Conservation (phyloP, 2,797 vertebrate genomes). For the Scolopax bukidnonensis region DNA sequence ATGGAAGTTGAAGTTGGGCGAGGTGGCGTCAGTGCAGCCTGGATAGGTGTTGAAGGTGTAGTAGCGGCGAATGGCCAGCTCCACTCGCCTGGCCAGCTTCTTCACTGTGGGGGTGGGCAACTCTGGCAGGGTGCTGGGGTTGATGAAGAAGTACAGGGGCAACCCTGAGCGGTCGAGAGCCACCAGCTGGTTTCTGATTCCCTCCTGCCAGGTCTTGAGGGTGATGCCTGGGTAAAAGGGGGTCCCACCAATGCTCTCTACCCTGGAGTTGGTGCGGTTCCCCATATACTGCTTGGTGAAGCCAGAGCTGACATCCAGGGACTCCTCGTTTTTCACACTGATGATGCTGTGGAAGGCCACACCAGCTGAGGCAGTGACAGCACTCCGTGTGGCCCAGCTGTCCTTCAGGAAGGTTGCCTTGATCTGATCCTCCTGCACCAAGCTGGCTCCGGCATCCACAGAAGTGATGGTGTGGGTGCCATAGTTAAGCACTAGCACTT, state of each 20-base stretch:
- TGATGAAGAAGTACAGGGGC: conserved; percentile 85
- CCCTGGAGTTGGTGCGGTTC: conserved; percentile 85
- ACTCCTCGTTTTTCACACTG: conserved; percentile 61
- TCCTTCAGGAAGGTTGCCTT: conserved; percentile 80
- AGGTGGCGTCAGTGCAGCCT: conserved; percentile 81
- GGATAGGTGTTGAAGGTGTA: conserved; percentile 87
- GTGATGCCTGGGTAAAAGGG: conserved; percentile 91
- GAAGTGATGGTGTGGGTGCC: conserved; percentile 89
- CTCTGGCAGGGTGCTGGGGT: conserved; percentile 77
- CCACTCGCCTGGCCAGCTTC: conserved; percentile 78
- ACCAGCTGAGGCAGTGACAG: conserved; percentile 77
- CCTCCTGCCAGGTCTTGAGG: conserved; percentile 89
- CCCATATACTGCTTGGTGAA: conserved; percentile 79
- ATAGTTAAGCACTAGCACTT: conserved; percentile 87
- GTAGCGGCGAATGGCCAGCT: conserved; percentile 81
- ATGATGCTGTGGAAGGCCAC: conserved; percentile 82
- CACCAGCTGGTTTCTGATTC: conserved; percentile 86
- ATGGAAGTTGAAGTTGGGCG: conserved; percentile 90
- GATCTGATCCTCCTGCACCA: conserved; percentile 90
- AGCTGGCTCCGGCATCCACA: conserved; percentile 84
- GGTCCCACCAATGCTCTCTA: conserved; percentile 82
- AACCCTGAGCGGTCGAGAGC: conserved; percentile 87
- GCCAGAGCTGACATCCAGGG: conserved; percentile 7
- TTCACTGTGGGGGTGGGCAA: conserved; percentile 83
- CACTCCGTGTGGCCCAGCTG: conserved; percentile 28